Conservation (phyloP, 2,888 invertebrate species). For the Danaus chrysippus region DNA sequence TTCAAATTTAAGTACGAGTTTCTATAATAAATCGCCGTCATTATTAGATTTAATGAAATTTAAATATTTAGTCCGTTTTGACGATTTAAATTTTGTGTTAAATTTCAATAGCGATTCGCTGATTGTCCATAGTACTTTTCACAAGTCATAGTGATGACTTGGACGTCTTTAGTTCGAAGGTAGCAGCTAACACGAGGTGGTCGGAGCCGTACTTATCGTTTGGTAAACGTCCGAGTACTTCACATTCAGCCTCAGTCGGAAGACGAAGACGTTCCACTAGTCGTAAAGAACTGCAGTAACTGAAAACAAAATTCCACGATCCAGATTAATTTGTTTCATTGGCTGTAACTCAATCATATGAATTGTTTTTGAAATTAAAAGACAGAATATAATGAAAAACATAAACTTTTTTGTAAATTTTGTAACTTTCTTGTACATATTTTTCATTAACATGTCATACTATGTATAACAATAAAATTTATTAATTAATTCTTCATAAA, state of each 20-base stretch:
- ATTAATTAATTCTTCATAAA: too few species aligned
- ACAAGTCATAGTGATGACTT: constrained; percentile 17
- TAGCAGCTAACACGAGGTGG: constrained; percentile 88
- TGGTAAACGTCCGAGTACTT: constrained; percentile 81
- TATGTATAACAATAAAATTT: too few species aligned
- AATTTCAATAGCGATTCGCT: background rate
- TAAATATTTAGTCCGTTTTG: background rate
- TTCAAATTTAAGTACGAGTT: too few species aligned
- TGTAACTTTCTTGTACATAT: too few species aligned
- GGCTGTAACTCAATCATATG: background rate
- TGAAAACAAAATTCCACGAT: constrained; percentile 42
- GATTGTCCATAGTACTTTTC: background rate
- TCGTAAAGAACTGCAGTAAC: constrained; percentile 60
- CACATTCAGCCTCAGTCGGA: constrained; percentile 81
- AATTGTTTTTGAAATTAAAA: background rate
- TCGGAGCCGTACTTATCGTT: constrained; percentile 88
- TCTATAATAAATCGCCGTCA: too few species aligned
- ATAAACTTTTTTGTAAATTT: too few species aligned
- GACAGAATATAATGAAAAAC: too few species aligned
- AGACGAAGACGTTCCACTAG: constrained; percentile 82
- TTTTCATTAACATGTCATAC: too few species aligned
- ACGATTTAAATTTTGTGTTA: background rate
- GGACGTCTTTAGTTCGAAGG: constrained; percentile 76
- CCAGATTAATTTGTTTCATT: background rate
- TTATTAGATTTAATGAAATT: too few species aligned